Base-by-base conservation (phyloP, 2,113 vertebrate species). In the Thunnus maccoyii region DNA sequence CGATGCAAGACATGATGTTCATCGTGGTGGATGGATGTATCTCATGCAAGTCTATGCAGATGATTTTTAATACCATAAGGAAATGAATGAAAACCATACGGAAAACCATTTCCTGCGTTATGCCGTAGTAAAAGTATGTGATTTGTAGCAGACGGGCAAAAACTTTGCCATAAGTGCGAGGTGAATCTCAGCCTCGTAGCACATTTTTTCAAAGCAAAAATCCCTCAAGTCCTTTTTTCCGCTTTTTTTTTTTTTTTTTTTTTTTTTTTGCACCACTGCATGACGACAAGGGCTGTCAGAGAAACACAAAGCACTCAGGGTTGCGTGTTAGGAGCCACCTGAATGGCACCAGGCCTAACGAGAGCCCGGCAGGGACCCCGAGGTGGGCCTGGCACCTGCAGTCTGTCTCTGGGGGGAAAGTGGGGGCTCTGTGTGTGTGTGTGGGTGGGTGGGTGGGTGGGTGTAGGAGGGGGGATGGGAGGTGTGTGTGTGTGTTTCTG, bases 331-430 rank as follows among this genome's bases (percentile, higher is more conserved):
- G 88, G 80, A 82, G 85, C 83, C 85, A 86, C 75, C 88, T 92
- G 91, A 92, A 84, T 91, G 88, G 89, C 89, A 92, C 88, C 85
- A 61, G 76, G 83, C 77, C 82, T 92, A 92, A 91, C 78, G 83
- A 91, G 87, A 91, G 82, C 86, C 76, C 87, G 82, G 89, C 81
- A 70, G 91, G 91, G 88, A 86, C 86, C 85, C 83, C 18, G 84
- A 89, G 89, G 87, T 86, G 89, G 84, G 83, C 86, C 87, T 78
- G 89, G 88, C 87, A 91, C 89, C 90, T 90, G 90, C 83, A 72
- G 86, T 89, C 92, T 93, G 84, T 66, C 83, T 86, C 71, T 67
- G 36, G 41, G 77, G 74, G 54, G 66, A 65, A 30, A n/a, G 68
- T 16, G 36, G 56, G 73, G 77, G 69, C 76, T 71, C 36, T 60